Base-by-base conservation (phyloP, 2,888 invertebrate genomes). In the Orgyia antiqua region DNA sequence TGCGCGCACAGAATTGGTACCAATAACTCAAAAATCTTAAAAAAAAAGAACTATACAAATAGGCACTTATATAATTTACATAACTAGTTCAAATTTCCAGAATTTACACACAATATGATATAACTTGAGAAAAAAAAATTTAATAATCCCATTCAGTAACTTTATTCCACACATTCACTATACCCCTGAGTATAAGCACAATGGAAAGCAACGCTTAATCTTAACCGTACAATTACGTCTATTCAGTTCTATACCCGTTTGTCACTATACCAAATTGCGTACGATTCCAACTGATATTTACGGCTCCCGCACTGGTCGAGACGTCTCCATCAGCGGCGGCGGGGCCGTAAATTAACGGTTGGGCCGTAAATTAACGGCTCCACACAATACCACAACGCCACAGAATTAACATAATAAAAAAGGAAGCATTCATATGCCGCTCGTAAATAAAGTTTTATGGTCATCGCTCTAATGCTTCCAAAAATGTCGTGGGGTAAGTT, bases 321-420 rank as follows among this genome's bases (percentile, higher is more conserved):
- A 54, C 51, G 38, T 39, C 55, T 43, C 41, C 39, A 42, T 47
- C 53, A 46, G 44, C 47, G 42, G 43, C 44, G 15, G 15, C 6
- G 15, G 15, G 6, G 15, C 15, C 15, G 15, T 15, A 15, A 15
- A 15, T 15, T 4, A 4, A 4, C 15, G 4, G 4, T 15, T 42
- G 37, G 21, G 27, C 42, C 73, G 68, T 79, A 79, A 77, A 79
- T 80, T 73, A 75, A 65, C 60, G 49, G 57, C 58, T 10, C 57
- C 48, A 51, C 54, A 66, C 65, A 64, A 66, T 63, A 54, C 57
- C 58, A 15, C 51, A 45, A 54, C 55, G 55, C 67, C 70, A 53
- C 68, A 56, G 65, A 71, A 80, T 82, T 82, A 77, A 74, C 82
- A 80, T 82, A 78, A 82, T 77, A 82, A 82, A 79, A 78, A 77